Percentiles rank a stretch among this genome's conserved stretches.
Evolutionary conservation across 1,140 invertebrate genomes (phyloP).

Genomic region (Diplogasteroides magnus): DNA sequence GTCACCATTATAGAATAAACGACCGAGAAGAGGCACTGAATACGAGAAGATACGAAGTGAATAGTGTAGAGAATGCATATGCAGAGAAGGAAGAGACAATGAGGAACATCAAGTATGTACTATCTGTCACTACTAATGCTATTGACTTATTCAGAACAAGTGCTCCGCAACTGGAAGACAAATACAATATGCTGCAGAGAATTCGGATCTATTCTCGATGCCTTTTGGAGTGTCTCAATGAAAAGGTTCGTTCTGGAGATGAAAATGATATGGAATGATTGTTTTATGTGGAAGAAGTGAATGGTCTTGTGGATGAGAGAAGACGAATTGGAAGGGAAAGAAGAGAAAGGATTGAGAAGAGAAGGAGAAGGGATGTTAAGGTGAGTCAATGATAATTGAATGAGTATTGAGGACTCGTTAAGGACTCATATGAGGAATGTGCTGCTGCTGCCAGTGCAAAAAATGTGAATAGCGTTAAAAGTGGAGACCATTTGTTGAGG

Average conservation of each 20-base stretch:
- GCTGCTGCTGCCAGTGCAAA: conserved; percentile 60
- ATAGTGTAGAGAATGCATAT: conserved; percentile 19
- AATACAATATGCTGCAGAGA: conserved; percentile 30
- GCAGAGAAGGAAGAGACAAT: conserved; percentile 28
- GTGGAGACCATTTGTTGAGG: conserved; percentile 55
- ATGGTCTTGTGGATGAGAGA: conserved; percentile 72
- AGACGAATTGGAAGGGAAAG: conserved; percentile 69
- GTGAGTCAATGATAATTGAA: neutral
- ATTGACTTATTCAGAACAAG: conserved; percentile 4
- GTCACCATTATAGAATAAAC: conserved; percentile 19
- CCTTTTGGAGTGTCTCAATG: conserved; percentile 33
- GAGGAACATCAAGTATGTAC: conserved; percentile 14
- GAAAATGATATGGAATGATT: neutral
- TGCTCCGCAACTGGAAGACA: conserved; percentile 20
- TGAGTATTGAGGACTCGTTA: conserved; percentile 28
- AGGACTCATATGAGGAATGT: conserved; percentile 86
- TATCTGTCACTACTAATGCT: neutral
- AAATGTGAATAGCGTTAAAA: conserved; percentile 69
- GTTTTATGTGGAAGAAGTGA: conserved; percentile 69
- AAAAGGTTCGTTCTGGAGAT: conserved; percentile 26
- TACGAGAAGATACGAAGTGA: conserved; percentile 15
- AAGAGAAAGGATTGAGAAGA: conserved; percentile 70
- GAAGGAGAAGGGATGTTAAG: conserved; percentile 75
- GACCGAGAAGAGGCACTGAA: conserved; percentile 28
- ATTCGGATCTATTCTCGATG: conserved; percentile 23